Evolutionary conservation across 2,888 invertebrate genomes (phyloP).

Genomic region (Tachina fera): DNA sequence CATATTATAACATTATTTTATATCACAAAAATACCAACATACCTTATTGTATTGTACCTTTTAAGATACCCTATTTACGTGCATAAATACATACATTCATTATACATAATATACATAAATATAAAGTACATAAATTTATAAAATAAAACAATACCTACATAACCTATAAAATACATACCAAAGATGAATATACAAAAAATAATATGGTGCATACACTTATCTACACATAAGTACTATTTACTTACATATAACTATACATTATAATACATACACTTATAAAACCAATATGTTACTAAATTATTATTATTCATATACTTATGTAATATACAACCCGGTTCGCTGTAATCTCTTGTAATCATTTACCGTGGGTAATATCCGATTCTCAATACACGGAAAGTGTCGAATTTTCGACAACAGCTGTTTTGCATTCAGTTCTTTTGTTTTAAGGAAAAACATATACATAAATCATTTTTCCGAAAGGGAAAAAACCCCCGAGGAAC

Average conservation of each 20-base stretch:
- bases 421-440: too few species aligned
- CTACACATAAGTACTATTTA: constrained; percentile 45
- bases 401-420: too few species aligned
- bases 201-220: constrained; percentile 50
- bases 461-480: too few species aligned
- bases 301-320: too few species aligned
- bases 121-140: constrained; percentile 43
- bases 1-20: constrained; percentile 5
- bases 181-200: constrained; percentile 35
- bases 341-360: too few species aligned
- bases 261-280: constrained; percentile 64
- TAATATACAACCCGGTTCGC: too few species aligned
- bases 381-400: too few species aligned
- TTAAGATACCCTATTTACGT: constrained; percentile 8
- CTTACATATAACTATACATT: constrained; percentile 30
- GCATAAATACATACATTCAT: constrained; percentile 36
- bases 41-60: constrained; percentile 31
- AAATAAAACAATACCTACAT: too few species aligned
- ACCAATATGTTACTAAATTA: constrained; percentile 50
- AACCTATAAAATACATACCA: constrained; percentile 41
- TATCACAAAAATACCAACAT: background rate
- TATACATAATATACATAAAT: constrained; percentile 41
- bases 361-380: too few species aligned
- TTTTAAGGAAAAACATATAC: too few species aligned
- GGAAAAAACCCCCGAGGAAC: too few species aligned